Base-by-base conservation (phyloP, 2,113 vertebrate species). In the Hepsetus odoe region DNA sequence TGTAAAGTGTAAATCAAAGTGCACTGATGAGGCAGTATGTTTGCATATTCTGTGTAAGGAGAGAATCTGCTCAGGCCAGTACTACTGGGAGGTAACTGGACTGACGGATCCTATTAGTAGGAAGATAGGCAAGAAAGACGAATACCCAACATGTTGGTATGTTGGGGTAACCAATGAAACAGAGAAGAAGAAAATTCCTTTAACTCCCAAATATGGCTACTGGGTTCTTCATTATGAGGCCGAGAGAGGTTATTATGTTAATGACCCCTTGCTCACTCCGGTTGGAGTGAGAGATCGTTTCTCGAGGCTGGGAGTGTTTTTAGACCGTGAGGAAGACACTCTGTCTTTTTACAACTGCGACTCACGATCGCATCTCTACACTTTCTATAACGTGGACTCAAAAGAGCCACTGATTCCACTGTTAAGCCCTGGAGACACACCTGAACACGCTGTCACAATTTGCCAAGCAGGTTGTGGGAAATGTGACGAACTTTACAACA, bases 251-350 rank as follows among this genome's bases (percentile, higher is more conserved):
- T 38, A 9, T 1, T 62, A 44, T 49, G 42, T 32, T 20, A 64
- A 75, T 40, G 62, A 59, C 18, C 4, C 44, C 40, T 42, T 24
- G 44, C 28, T 28, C 30, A 28, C 4, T 56, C 51, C 35, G 18
- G 38, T 74, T 28, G 11, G 22, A 16, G 35, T 38, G 35, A 58
- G 30, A 56, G 55, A 72, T n/a, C 20, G 33, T 7, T 72, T 72
- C 53, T 46, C 14, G 4, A 12, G 11, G 30, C 69, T 79, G 44
- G 77, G 68, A 72, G 56, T 79, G 32, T 51, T 71, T 33, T 38
- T 79, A 40, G 69, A 79, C 35, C 56, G 46, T 56, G 58, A 42
- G 14, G 18, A 33, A 35, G 33, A 71, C 30, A 79, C 10, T 10
- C 14, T 72, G 2, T 66, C 69, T 33, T 73, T 79, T 56, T 72